A percentile compares a stretch with the other conserved stretches of the same genome.
Conservation (phyloP, 2,888 invertebrate species). For the Gibbula magus region DNA sequence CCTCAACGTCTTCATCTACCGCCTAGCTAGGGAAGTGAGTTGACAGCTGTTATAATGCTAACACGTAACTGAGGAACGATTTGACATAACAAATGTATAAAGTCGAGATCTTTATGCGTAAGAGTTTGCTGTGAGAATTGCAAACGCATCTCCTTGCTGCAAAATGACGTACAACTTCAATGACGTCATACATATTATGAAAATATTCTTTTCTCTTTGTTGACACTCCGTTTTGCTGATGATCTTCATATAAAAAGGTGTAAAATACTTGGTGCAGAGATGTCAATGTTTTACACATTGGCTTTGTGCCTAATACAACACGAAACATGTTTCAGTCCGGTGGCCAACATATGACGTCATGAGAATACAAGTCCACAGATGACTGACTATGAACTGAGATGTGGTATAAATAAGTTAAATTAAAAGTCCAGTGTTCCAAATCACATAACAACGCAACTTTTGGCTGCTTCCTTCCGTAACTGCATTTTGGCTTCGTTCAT, state of each 20-base stretch:
- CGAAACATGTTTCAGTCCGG: not conserved
- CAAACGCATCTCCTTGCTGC: not conserved
- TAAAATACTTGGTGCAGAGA: no score
- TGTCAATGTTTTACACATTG: no score
- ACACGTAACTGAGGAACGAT: not conserved
- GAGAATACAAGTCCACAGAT: not conserved
- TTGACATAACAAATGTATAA: not conserved
- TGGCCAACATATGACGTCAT: not conserved
- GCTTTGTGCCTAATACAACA: not conserved
- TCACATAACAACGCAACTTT: slow-evolving; percentile 69
- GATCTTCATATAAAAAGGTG: not conserved
- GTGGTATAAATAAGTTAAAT: slow-evolving; percentile 15
- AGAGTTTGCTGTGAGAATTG: not conserved
- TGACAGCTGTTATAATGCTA: not conserved
- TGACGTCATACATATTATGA: no score
- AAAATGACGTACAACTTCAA: not conserved
- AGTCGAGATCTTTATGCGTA: not conserved
- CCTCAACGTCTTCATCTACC: not conserved
- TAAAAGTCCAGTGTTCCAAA: not conserved
- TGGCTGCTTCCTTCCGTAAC: slow-evolving; percentile 65
- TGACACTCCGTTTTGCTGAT: not conserved
- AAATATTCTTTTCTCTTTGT: not conserved
- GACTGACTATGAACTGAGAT: not conserved
- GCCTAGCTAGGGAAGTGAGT: not conserved
- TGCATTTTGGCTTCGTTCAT: slow-evolving; percentile 65